Evolutionary conservation across 2,888 invertebrate species (phyloP), one percentile per base, ranked within the genome.

Genomic region (Aleiodes leptofemur): DNA sequence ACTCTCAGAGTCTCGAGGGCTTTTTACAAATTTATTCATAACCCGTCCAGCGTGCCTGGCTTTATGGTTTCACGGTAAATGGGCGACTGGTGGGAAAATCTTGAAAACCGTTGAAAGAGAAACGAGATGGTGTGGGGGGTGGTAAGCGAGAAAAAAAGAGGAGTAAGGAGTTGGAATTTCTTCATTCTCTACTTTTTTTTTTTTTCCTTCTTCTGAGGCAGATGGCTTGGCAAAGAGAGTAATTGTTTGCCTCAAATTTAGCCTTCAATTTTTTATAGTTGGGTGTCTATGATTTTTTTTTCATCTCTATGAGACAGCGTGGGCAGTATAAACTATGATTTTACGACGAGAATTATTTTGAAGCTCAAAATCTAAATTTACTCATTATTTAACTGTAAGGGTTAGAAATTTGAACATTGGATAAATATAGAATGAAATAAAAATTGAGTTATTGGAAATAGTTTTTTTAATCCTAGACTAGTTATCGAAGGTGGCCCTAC

Each of bases 11-110:
- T 76, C 77, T 73, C 74, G 64, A 64, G 77, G 78, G 79, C 76
- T 78, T 79, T 76, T 80, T 79, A 78, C 78, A 80, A 80, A 80
- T 80, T 80, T 80, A 80, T 80, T 80, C 80, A 79, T 79, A 80
- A 80, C 79, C 76, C 78, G 80, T 78, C 61, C 73, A 73, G 50
- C 69, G 74, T 51, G 51, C 56, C 43, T 55, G 74, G 74, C 76
- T 77, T 77, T 77, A 68, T 71, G 76, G 73, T 78, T 77, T 76
- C 72, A 69, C 72, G 75, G 73, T 74, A 70, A 74, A 74, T 70
- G 74, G 31, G 55, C 59, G 61, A 61, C 53, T 74, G 56, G 75
- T 76, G 75, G 68, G 72, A 76, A 76, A 76, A 76, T 76, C 75
- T 76, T 69, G 23, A 51, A 74, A 53, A 13, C 38, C 57, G 55